Evolutionary conservation across 2,797 vertebrate species (phyloP).

Genomic region (Eidolon dupreanum): DNA sequence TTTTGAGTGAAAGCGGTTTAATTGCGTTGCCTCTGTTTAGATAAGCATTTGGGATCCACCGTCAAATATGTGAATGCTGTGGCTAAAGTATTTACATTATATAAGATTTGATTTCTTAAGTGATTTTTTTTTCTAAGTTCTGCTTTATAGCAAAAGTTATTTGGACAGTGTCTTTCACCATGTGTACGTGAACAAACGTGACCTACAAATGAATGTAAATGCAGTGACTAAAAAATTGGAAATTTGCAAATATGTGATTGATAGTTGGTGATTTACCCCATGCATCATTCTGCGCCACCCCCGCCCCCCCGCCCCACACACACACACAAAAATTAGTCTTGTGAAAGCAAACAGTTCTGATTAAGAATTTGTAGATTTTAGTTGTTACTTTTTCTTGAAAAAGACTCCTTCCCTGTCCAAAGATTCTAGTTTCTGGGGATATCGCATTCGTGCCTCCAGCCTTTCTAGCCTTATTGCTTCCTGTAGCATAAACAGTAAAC

Average conservation of each 20-base stretch:
- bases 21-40: constrained; percentile 70
- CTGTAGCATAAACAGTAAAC: constrained; percentile 57
- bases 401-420: constrained; percentile 47
- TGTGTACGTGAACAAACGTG: constrained; percentile 64
- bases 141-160: constrained; percentile 74
- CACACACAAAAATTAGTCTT: neutral
- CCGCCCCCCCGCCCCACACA: too few species aligned
- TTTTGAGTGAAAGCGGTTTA: constrained; percentile 75
- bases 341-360: constrained; percentile 68
- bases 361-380: constrained; percentile 70
- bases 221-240: neutral
- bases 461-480: constrained; percentile 62
- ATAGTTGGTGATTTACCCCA: neutral
- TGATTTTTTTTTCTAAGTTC: constrained; percentile 73
- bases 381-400: constrained; percentile 68
- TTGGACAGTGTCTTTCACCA: constrained; percentile 72
- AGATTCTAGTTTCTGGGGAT: constrained; percentile 42
- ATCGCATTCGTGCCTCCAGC: neutral
- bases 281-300: rapidly evolving
- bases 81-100: constrained; percentile 70
- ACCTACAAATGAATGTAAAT: neutral
- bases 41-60: constrained; percentile 72
- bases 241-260: neutral
- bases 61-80: constrained; percentile 52
- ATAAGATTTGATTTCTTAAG: constrained; percentile 73